Evolutionary conservation across 2,113 vertebrate genomes (phyloP), one percentile per base, ranked within the genome.

Genomic region (Polypterus senegalus): DNA sequence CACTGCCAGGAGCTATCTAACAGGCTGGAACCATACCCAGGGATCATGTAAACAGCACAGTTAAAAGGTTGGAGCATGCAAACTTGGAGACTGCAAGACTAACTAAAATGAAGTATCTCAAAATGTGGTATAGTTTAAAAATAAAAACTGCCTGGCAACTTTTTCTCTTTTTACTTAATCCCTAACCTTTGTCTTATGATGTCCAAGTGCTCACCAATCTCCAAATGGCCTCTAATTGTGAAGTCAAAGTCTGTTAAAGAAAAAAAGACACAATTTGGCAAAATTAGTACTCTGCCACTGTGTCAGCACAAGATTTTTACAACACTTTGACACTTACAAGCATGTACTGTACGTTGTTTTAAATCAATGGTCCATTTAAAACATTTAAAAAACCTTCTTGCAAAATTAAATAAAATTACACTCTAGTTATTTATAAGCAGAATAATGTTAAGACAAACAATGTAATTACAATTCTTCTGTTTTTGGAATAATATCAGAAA

Each of bases 121-220:
- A 27, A 27, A 27, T 27, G 27, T 27, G 27, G 27, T 27, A 27
- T 27, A 9, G 47, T 9, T 9, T 47, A 47, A 27, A 57, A 57
- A 57, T 43, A 3, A 44, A 57, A 47, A 47, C 8, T 47, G 56
- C 9, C 56, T 7, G 11, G 11, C 6, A 3, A 44, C 7, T 4
- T 7, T 9, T 46, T 27, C 27, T 27, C 2, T 9, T 51, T 51
- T 9, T 9, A 51, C 6, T 51, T 57, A 9, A 60, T 9, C 3
- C 3, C 68, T 85, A 71, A 97, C 94, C 86, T 89, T 73, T 97
- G 94, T 11, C 94, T 78, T 73, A 97, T 88, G 67, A 97, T 87
- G 68, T 85, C 90, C 49, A 95, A 69, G 4, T 73, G 62, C 68
- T 97, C 92, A 0, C 90, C 93, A 9, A 97, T 85, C 72, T 93